A percentile compares a stretch with the other conserved stretches of the same genome.
These are phyloP conservation scores for Ptilodon capucinus DNA, from an alignment of 2,888 invertebrate genomes.

Conservation along the genomic window DNA sequence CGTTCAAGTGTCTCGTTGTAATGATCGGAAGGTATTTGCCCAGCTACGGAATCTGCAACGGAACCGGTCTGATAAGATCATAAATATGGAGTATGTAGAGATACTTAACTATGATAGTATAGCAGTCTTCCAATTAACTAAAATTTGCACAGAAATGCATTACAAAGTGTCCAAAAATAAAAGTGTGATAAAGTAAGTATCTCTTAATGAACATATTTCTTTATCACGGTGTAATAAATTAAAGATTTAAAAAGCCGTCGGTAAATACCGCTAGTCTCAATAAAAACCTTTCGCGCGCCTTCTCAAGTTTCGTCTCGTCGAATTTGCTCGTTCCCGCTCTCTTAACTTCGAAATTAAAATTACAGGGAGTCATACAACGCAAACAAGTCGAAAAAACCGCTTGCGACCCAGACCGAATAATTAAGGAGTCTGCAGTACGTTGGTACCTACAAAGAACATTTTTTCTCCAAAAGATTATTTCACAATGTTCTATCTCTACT, in stretches of 20 bases:
- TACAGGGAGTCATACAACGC: conserved; percentile 13
- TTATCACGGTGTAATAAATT: not conserved
- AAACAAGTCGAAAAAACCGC: conserved; percentile 20
- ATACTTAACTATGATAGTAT: not conserved
- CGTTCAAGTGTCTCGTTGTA: conserved; percentile 3
- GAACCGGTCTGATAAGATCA: not conserved
- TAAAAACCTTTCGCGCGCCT: not conserved
- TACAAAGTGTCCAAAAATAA: too few species aligned
- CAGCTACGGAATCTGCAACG: conserved; percentile 1
- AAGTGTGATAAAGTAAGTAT: too few species aligned
- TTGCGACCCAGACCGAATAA: conserved; percentile 17
- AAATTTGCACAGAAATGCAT: too few species aligned
- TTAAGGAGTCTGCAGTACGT: conserved; percentile 21
- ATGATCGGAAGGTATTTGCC: conserved; percentile 11
- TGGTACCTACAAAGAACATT: conserved; percentile 4
- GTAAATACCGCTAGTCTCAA: not conserved
- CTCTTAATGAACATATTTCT: not conserved
- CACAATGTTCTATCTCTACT: conserved; percentile 1
- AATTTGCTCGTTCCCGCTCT: conserved; percentile 8
- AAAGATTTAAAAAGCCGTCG: not conserved
- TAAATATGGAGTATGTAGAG: not conserved
- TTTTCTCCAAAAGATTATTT: conserved; percentile 5
- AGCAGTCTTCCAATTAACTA: too few species aligned
- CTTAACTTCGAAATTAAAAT: conserved; percentile 12
- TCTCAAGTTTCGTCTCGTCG: conserved; percentile 6